These are phyloP conservation scores for Smittia aterrima DNA, from an alignment of 2,888 invertebrate genomes.

Conservation along the genomic window DNA sequence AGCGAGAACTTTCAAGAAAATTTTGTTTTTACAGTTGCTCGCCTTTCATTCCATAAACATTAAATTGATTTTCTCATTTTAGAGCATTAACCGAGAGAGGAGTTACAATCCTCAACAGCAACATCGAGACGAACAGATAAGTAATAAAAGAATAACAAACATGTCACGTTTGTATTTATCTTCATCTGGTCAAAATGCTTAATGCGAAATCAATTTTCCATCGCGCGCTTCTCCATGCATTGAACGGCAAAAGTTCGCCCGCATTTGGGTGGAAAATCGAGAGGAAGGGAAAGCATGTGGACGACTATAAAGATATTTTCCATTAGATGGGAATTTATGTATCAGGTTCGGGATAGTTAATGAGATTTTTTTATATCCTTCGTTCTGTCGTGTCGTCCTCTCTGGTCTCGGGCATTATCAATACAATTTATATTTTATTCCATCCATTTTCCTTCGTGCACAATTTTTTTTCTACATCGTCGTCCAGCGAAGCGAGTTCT, in stretches of 20 bases:
- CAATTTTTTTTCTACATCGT: not conserved
- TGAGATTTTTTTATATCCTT: slow-evolving; percentile 39
- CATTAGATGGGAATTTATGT: slow-evolving; percentile 33
- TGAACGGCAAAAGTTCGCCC: not conserved
- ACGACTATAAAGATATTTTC: slow-evolving; percentile 38
- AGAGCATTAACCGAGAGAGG: not conserved
- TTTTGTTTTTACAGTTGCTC: not conserved
- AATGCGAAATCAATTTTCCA: slow-evolving; percentile 39
- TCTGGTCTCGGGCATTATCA: slow-evolving; percentile 31
- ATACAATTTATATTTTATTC: slow-evolving; percentile 40
- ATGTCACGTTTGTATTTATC: slow-evolving; percentile 40
- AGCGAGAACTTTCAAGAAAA: not conserved
- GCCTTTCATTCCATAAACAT: no score
- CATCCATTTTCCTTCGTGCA: not conserved
- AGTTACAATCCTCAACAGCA: not conserved
- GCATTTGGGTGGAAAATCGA: not conserved
- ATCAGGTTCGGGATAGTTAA: slow-evolving; percentile 33
- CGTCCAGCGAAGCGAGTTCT: slow-evolving; percentile 1
- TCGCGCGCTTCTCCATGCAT: not conserved
- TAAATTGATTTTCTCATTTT: no score
- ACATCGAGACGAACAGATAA: slow-evolving; percentile 15
- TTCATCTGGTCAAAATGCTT: slow-evolving; percentile 34
- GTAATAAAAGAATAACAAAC: slow-evolving; percentile 39
- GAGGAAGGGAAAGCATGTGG: not conserved
- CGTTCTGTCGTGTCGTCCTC: slow-evolving; percentile 22